Evolutionary conservation across 2,113 vertebrate genomes (phyloP).

Genomic region (Speoplatyrhinus poulsoni): DNA sequence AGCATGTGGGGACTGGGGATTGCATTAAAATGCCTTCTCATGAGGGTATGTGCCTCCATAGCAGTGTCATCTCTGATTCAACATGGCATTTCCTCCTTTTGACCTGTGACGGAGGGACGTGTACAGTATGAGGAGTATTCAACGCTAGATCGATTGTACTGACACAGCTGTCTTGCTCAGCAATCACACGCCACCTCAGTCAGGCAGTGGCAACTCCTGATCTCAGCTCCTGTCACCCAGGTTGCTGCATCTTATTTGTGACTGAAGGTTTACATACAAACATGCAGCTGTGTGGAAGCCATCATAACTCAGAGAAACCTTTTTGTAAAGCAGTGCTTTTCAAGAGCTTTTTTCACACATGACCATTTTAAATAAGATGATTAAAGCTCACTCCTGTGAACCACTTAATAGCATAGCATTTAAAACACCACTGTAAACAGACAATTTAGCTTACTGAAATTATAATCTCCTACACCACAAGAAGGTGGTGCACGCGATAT

Average conservation of each 20-base stretch:
- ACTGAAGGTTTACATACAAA: too few species aligned
- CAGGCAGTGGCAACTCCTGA: constrained; percentile 21
- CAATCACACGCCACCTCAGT: constrained; percentile 35
- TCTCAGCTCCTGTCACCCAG: constrained; percentile 15
- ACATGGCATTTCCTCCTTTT: constrained; percentile 2
- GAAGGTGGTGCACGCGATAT: too few species aligned
- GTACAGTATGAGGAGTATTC: constrained; percentile 34
- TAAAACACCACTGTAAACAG: too few species aligned
- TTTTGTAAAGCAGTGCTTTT: too few species aligned
- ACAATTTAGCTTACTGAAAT: too few species aligned
- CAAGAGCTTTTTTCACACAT: too few species aligned
- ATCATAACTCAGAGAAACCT: too few species aligned
- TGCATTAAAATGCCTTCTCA: background rate
- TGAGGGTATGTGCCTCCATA: constrained; percentile 9
- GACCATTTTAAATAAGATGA: too few species aligned
- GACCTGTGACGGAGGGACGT: constrained; percentile 6
- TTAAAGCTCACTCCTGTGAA: too few species aligned
- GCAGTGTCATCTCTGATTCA: constrained; percentile 3
- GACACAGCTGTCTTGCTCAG: constrained; percentile 44
- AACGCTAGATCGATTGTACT: constrained; percentile 41
- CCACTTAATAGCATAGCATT: too few species aligned
- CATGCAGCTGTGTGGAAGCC: too few species aligned
- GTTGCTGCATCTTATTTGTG: constrained; percentile 33
- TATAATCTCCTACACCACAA: too few species aligned
- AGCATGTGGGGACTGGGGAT: constrained; percentile 5